Base-by-base conservation (phyloP, 2,888 invertebrate species). In the Notocelia uddmanniana region DNA sequence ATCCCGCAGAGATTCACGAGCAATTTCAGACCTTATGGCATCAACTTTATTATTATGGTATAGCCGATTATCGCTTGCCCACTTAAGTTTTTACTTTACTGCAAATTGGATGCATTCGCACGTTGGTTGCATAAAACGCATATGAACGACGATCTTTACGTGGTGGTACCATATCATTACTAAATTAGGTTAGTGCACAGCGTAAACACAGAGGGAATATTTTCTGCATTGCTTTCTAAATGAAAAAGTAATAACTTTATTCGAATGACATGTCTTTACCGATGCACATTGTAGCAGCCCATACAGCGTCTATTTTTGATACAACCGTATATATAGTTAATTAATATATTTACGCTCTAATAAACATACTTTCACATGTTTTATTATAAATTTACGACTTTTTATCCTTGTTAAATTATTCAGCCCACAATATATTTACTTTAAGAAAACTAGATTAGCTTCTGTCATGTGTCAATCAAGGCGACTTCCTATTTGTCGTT, bases 81-180 rank as follows among this genome's bases (percentile, higher is more conserved):
- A 31, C 19, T 67, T 54, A 54, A 79, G 74, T 78, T 81, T 79
- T 79, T 78, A 82, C 81, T 89, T 90, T 87, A 90, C 83, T 90
- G 89, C 90, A 90, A 86, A 91, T 90, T 87, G 88, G 84, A 89
- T 89, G 88, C 87, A 86, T 85, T 87, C 84, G 83, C 85, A 87
- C 84, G 82, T 82, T 79, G 79, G 77, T 75, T 78, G 78, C 77
- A 78, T 85, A 80, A 83, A 83, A 77, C 73, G 69, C 73, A 64
- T 70, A 77, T 77, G 77, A 80, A 81, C 73, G 69, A 73, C 80
- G 74, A 78, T 77, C 74, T 75, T 73, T 73, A 73, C 64, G 73
- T 57, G 66, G 52, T 67, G 60, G 75, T 74, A 54, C 48, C 21
- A 59, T 66, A 62, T 77, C 73, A 76, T 73, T 64, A 31, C 58